Base-by-base conservation (phyloP, 2,888 invertebrate genomes). In the Halocaridina rubra region DNA sequence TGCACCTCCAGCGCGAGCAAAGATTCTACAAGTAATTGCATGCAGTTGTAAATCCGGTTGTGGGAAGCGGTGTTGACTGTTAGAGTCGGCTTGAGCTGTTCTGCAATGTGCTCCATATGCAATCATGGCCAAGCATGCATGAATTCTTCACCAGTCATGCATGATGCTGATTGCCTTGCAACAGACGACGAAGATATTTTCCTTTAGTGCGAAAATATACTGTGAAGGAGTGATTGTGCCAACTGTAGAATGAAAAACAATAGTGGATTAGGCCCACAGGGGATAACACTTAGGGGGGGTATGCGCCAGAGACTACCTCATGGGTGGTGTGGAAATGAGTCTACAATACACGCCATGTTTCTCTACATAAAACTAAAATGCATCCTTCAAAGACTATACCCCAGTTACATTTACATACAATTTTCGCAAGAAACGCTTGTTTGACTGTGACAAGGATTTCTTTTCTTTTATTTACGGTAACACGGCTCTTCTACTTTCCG, bases 51-150 rank as follows among this genome's bases (percentile, higher is more conserved):
- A n/a, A n/a, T n/a, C n/a, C n/a, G n/a, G n/a, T n/a, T n/a, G 89
- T 82, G 89, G 85, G 88, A 87, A 84, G 57, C 88, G 88, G 87
- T 89, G 89, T 88, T 89, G 89, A 72, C 89, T 85, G 88, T 85
- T 87, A 89, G 89, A 88, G 89, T 88, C 8, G 89, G 89, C 19
- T 86, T 89, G 72, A 80, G 33, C 33, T 89, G 89, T 89, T 89
- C 89, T 82, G 46, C 84, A 87, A 88, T 88, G 82, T 89, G 89
- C 84, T 88, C 87, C 84, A 89, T 88, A 88, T 89, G 89, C 87
- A 89, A 84, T n/a, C n/a, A n/a, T 75, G 88, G 88, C 72, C 84
- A 84, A 79, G 88, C 89, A 84, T 89, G 89, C 85, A 87, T 87
- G 19, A 88, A 88, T 85, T 67, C 80, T 61, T n/a, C 78, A n/a